Conservation (phyloP, 2,888 invertebrate species). For the Dasysyrphus albostriatus region DNA sequence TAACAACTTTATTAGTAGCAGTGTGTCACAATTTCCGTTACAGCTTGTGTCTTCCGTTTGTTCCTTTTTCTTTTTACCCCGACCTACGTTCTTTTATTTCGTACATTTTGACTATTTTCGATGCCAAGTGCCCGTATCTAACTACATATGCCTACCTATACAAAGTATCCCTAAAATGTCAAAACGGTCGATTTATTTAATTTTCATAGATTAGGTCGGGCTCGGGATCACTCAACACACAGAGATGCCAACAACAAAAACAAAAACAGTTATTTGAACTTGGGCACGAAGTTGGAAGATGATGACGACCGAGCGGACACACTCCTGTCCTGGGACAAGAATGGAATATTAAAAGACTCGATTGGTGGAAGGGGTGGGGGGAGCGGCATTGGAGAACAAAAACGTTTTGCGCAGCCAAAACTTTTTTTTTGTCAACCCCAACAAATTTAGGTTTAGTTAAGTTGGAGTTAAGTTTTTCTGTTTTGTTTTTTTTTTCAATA, state of each 20-base stretch:
- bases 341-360: constrained; percentile 64
- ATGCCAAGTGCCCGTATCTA: constrained; percentile 64
- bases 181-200: constrained; percentile 82
- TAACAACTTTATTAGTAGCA: constrained; percentile 69
- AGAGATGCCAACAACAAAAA: constrained; percentile 47
- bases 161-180: constrained; percentile 79
- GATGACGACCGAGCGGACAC: constrained; percentile 34
- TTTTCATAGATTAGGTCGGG: constrained; percentile 78
- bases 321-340: constrained; percentile 40
- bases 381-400: neutral
- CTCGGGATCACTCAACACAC: constrained; percentile 63
- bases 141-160: neutral
- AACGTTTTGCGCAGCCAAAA: constrained; percentile 66
- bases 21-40: constrained; percentile 71
- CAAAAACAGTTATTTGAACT: constrained; percentile 54
- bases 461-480: constrained; percentile 27
- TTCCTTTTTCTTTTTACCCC: constrained; percentile 1
- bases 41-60: constrained; percentile 47
- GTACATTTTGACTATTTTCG: constrained; percentile 26
- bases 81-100: constrained; percentile 2
- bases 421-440: constrained; percentile 43
- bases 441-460: constrained; percentile 47
- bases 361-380: neutral
- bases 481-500: neutral
- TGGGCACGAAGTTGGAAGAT: constrained; percentile 19